A percentile compares a stretch with the other conserved stretches of the same genome.
These are phyloP conservation scores for Tarsius wallacei DNA, from an alignment of 2,797 vertebrate species.

Conservation along the genomic window DNA sequence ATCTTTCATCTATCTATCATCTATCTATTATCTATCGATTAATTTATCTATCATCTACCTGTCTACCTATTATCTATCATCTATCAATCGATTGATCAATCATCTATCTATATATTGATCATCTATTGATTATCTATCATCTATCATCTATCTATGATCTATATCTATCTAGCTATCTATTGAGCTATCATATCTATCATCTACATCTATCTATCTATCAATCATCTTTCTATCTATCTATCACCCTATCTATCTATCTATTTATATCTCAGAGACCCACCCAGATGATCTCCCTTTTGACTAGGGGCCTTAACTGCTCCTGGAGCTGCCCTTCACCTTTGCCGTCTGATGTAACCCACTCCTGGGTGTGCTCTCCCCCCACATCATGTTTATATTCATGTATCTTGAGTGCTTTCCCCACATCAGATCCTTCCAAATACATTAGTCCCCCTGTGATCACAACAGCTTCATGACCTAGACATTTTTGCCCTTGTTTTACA, in stretches of 20 bases:
- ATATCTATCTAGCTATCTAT: background rate
- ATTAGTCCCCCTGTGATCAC: rapidly evolving
- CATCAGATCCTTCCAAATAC: background rate
- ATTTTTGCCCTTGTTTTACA: background rate
- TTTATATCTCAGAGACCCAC: background rate
- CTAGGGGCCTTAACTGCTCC: no score
- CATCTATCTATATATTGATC: no score
- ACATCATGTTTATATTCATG: rapidly evolving
- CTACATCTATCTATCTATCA: background rate
- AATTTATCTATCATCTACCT: no score
- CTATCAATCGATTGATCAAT: no score
- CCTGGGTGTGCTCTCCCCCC: no score
- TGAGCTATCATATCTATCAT: background rate
- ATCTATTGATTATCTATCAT: no score
- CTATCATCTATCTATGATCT: background rate
- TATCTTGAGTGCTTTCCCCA: background rate
- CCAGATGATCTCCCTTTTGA: background rate
- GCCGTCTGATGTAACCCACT: no score
- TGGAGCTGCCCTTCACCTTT: background rate
- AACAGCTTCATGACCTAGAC: rapidly evolving
- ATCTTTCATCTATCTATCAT: no score
- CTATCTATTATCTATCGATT: background rate
- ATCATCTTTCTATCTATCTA: background rate
- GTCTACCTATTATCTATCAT: background rate
- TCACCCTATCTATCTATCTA: background rate